Conservation (phyloP, 2,113 vertebrate species). For the Lophius piscatorius region DNA sequence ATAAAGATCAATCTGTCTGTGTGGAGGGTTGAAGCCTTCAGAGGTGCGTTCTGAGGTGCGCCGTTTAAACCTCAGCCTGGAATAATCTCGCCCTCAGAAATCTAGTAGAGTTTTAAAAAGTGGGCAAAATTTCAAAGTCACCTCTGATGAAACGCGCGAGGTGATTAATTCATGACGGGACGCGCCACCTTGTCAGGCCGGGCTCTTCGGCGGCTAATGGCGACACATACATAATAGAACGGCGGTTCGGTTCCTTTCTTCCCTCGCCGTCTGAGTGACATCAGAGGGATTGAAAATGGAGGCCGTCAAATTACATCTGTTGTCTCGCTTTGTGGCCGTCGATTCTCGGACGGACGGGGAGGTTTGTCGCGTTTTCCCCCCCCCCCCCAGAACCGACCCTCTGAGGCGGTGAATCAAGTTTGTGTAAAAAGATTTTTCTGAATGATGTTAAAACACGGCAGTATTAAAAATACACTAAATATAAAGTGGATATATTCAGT, state of each 20-base stretch:
- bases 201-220: slow-evolving; percentile 54
- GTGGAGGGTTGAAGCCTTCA: slow-evolving; percentile 28
- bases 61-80: slow-evolving; percentile 26
- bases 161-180: slow-evolving; percentile 69
- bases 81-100: slow-evolving; percentile 40
- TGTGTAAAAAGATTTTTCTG: no score
- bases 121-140: slow-evolving; percentile 67
- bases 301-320: slow-evolving; percentile 58
- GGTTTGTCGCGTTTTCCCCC: no score
- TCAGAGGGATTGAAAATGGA: slow-evolving; percentile 56
- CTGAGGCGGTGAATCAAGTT: no score
- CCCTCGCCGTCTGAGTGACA: slow-evolving; percentile 29
- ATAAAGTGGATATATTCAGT: no score
- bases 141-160: slow-evolving; percentile 58
- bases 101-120: slow-evolving; percentile 49
- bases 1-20: no score
- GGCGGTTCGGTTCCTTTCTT: slow-evolving; percentile 28
- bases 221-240: slow-evolving; percentile 69
- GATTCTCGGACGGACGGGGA: no score
- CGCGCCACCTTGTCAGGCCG: slow-evolving; percentile 55
- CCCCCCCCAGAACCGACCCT: no score
- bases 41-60: slow-evolving; percentile 21
- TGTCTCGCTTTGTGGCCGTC: not conserved
- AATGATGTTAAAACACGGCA: no score
- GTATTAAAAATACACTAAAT: no score